phyloP scores from a whole-genome alignment of 2,888 invertebrate species.

The Hypsopygia costalis region DNA sequence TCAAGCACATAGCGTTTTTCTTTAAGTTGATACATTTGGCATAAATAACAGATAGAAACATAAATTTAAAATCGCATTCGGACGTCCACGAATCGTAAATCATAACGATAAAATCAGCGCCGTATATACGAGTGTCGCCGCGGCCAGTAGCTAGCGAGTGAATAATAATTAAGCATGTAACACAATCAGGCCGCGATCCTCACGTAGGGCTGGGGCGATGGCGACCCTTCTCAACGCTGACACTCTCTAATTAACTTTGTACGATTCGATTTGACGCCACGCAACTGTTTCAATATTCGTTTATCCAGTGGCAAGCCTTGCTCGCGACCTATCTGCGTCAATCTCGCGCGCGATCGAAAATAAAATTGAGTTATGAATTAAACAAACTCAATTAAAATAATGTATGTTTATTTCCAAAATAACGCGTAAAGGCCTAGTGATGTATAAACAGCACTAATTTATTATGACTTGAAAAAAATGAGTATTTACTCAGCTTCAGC shows the following conservation, averaged over 20 bases:
- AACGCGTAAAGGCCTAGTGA: too few relatives aligned
- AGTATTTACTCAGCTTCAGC: too few relatives aligned
- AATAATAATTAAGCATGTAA: slow-evolving; percentile 43
- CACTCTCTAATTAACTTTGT: slow-evolving; percentile 62
- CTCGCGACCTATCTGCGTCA: neutral
- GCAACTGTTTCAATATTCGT: slow-evolving; percentile 54
- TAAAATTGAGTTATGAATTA: neutral
- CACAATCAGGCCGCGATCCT: slow-evolving; percentile 28
- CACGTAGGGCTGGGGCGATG: slow-evolving; percentile 18
- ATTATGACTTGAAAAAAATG: too few relatives aligned
- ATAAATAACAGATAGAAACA: too few relatives aligned
- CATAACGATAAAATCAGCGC: slow-evolving; percentile 1
- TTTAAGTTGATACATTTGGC: too few relatives aligned
- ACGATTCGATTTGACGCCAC: slow-evolving; percentile 56
- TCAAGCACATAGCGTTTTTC: too few relatives aligned
- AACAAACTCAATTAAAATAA: neutral
- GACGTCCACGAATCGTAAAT: slow-evolving; percentile 1
- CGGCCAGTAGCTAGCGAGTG: slow-evolving; percentile 28
- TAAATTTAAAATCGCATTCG: neutral
- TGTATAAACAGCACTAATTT: too few relatives aligned
- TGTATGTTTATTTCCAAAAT: too few relatives aligned
- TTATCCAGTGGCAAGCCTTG: slow-evolving; percentile 30
- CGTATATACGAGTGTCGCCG: slow-evolving; percentile 10
- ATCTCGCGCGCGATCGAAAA: neutral
- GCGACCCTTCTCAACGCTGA: slow-evolving; percentile 54